Base-by-base conservation (phyloP, 2,797 vertebrate genomes). In the Lutjanus argentimaculatus region DNA sequence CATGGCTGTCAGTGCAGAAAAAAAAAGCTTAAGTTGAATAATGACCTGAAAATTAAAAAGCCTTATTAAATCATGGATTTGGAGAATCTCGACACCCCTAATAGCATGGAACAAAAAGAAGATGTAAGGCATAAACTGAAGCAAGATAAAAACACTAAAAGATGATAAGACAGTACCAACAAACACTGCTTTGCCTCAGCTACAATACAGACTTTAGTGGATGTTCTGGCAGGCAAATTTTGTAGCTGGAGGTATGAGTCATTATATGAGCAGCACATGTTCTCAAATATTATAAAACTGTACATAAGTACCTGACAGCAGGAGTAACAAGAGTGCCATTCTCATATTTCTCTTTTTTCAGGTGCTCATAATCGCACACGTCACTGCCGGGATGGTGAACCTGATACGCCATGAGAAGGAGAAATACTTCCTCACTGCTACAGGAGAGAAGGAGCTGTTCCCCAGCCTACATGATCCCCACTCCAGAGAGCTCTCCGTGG, bases 401-500 rank as follows among this genome's bases (percentile, higher is more conserved):
- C 82, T 97, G 66, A 89, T 80, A n/a, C 94, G 88, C 40, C 93
- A 95, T 0, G 90, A 97, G 67, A 94, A 96, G 82, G 97, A 99
- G 84, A 98, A 97, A 69, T 93, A 91, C 86, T 99, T 98, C 57
- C 6, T 96, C 66, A 96, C 93, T 0, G 77, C 89, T 19, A 83
- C 92, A 2, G 96, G 96, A 70, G 87, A 93, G 75, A 96, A 93
- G 82, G 94, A 96, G 69, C 73, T 72, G 17, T 95, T 97, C 42
- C 97, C 97, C n/a, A 97, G 95, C 82, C 92, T 99, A 51, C 94
- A 91, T 7, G 98, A 98, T 75, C 92, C 94, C 0, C 85, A 96
- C n/a, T 95, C 97, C 11, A 95, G 91, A 74, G 97, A 97, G 14
- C 96, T 99, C 1, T 98, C 98, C 8, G 96, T 99, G 6, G 94